These are phyloP conservation scores for Armadillidium nasatum DNA, from an alignment of 1,140 invertebrate species.

Conservation along the genomic window DNA sequence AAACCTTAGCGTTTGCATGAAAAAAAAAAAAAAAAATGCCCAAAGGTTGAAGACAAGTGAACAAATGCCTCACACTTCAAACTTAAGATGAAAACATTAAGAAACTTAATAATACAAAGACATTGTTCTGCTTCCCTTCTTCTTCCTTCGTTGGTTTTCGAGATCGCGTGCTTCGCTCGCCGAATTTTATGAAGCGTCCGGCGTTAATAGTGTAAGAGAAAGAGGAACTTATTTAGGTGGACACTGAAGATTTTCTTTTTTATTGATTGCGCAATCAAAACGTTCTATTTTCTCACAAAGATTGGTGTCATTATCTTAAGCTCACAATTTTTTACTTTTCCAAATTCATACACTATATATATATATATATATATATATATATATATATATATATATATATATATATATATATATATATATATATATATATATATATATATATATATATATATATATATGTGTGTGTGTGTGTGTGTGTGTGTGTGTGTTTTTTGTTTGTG, in stretches of 20 bases:
- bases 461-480: too few relatives aligned
- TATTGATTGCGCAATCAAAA: constrained; percentile 1
- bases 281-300: not conserved
- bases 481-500: too few relatives aligned
- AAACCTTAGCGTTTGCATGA: too few relatives aligned
- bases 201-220: constrained; percentile 10
- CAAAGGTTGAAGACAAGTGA: not conserved
- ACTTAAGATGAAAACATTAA: not conserved
- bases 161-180: not conserved
- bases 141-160: too few relatives aligned
- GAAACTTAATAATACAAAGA: constrained; percentile 3
- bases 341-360: not conserved
- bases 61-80: not conserved
- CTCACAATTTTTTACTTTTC: not conserved
- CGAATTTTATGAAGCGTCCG: constrained; percentile 2
- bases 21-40: too few relatives aligned
- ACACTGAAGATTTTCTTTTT: not conserved
- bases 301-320: constrained; percentile 10
- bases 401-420: constrained; percentile 11
- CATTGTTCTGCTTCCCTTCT: not conserved
- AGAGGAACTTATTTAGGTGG: not conserved
- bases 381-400: not conserved
- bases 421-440: constrained; percentile 15
- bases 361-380: not conserved
- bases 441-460: constrained; percentile 4